Evolutionary conservation across 1,140 invertebrate species (phyloP), one percentile per base, ranked within the genome.

Genomic region (Ephestia elutella): DNA sequence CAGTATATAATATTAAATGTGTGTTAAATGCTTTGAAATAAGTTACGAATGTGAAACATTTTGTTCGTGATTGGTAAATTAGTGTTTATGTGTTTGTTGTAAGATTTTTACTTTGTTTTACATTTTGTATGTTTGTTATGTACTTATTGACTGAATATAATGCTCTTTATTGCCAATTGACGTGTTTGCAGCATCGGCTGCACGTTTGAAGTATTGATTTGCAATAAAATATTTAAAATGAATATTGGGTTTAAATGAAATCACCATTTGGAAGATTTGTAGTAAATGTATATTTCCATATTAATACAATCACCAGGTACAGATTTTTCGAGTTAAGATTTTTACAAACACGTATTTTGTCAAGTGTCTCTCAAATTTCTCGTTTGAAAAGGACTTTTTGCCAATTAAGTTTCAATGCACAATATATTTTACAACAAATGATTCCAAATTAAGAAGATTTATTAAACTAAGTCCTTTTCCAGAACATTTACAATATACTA

Each of bases 221-320:
- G 82, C 84, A 87, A 82, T 84, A 82, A 87, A 85, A 75, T 63
- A 66, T 66, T 59, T 55, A 59, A 70, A 61, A 70, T 66, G 65
- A 56, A 54, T 62, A 62, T 71, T 48, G 35, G 50, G 62, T 68
- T 59, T 62, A 44, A 80, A 78, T 78, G 53, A 78, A 82, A 78
- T 70, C 63, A 69, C 68, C 59, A 59, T 72, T 73, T 81, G 73
- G 74, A 86, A 87, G 84, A 86, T 87, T 87, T 85, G 79, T 87
- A 82, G 82, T 87, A 87, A 87, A 87, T 79, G 79, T 86, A 87
- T 86, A 87, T 87, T 87, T 82, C 71, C 70, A 73, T 84, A 80
- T 84, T 71, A 79, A 83, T 84, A 85, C 82, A 86, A 86, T 86
- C 80, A 84, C 78, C 85, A 87, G 85, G 85, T 87, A 87, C 85